Percentiles rank a stretch among this genome's conserved stretches.
phyloP scores from a whole-genome alignment of 2,797 vertebrate genomes.

The Bufotes viridis region DNA sequence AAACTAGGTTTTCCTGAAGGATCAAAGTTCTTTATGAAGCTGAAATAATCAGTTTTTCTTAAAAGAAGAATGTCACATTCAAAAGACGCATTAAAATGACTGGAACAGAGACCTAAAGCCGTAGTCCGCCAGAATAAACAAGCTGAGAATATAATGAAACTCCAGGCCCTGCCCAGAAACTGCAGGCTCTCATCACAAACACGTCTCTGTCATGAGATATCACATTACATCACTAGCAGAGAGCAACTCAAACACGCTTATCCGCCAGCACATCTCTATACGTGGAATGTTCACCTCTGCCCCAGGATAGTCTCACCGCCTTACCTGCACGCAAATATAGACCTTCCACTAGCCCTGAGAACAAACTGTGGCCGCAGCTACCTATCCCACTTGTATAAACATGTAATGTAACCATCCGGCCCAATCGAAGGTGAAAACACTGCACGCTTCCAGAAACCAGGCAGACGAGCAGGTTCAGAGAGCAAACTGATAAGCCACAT shows the following conservation, averaged over 20 bases:
- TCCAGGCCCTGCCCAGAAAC: constrained; percentile 72
- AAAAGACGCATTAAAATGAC: neutral
- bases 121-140: constrained; percentile 69
- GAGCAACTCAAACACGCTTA: neutral
- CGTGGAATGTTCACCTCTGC: constrained; percentile 44
- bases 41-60: too few species aligned
- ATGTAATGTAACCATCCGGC: neutral
- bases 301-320: too few species aligned
- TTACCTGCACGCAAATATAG: neutral
- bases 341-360: neutral
- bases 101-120: neutral
- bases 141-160: constrained; percentile 66
- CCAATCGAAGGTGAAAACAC: neutral
- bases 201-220: constrained; percentile 26
- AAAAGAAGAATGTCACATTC: neutral
- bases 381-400: neutral
- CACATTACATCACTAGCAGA: neutral
- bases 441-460: neutral
- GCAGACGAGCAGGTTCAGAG: neutral
- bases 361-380: neutral
- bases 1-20: too few species aligned
- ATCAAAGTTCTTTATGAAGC: too few species aligned
- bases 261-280: constrained; percentile 7
- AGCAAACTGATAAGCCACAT: neutral
- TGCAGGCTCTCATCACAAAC: constrained; percentile 63